Conservation (phyloP, 1,140 invertebrate species). For the Dinothrombium tinctorium region DNA sequence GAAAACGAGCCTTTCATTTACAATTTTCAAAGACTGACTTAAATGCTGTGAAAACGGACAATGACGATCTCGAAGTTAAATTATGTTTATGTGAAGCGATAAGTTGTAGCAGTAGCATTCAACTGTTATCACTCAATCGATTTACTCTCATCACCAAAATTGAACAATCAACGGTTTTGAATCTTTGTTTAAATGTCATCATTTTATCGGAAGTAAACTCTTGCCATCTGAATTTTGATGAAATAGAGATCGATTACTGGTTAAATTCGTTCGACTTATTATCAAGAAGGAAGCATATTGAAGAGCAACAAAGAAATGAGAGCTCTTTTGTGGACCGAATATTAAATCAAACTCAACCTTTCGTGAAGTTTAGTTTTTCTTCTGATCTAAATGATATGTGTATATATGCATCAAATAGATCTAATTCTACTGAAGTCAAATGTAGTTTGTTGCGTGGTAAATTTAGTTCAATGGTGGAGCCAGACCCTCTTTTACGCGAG, state of each 20-base stretch:
- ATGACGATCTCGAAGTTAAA: background rate
- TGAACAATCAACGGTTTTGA: background rate
- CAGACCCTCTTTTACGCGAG: slow-evolving; percentile 1
- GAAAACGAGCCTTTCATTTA: too few relatives aligned
- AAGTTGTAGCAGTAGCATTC: background rate
- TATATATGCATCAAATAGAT: background rate
- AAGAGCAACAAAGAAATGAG: background rate
- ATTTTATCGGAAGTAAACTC: background rate
- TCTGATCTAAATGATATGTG: background rate
- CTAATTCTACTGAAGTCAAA: background rate
- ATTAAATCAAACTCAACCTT: background rate
- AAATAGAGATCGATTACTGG: background rate
- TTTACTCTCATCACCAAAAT: background rate
- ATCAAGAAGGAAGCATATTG: background rate
- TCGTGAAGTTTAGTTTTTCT: background rate
- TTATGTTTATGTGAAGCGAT: background rate
- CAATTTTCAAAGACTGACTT: background rate
- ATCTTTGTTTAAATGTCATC: background rate
- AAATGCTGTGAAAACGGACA: background rate
- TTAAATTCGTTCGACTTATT: background rate
- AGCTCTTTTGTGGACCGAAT: background rate
- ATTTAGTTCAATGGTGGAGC: background rate
- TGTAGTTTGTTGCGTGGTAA: background rate
- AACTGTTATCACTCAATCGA: background rate
- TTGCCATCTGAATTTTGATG: background rate